phyloP scores from a whole-genome alignment of 1,140 invertebrate genomes.

The Achatina immaculata region DNA sequence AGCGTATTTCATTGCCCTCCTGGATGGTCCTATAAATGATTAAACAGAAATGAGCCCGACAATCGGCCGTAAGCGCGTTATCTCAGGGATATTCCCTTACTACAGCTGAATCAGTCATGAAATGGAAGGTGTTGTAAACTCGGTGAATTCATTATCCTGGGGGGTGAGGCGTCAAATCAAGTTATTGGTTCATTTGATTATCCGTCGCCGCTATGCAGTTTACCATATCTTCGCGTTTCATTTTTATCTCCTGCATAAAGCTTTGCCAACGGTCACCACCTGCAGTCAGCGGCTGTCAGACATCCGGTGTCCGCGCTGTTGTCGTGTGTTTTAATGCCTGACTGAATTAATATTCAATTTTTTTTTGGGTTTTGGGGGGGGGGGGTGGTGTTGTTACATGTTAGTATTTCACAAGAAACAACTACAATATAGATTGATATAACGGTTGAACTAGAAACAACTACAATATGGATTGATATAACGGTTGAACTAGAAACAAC shows the following conservation, averaged over 20 bases:
- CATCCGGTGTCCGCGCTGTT: too few species aligned
- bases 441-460: too few species aligned
- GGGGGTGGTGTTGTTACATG: too few species aligned
- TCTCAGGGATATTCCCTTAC: background rate
- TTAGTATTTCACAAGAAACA: too few species aligned
- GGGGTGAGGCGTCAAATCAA: background rate
- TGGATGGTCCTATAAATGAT: background rate
- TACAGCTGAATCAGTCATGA: background rate
- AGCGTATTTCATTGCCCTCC: background rate
- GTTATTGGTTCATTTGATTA: slow-evolving; percentile 15
- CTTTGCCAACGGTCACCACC: background rate
- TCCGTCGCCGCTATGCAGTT: background rate
- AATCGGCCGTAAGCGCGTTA: background rate
- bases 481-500: too few species aligned
- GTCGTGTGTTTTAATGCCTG: too few species aligned
- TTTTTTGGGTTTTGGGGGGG: too few species aligned
- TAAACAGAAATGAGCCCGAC: background rate
- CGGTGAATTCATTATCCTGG: background rate
- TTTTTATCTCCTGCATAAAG: background rate
- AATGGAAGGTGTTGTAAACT: background rate
- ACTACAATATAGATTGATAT: too few species aligned
- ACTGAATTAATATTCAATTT: too few species aligned
- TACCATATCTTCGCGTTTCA: background rate
- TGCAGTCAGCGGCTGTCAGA: too few species aligned
- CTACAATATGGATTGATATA: too few species aligned